Conservation (phyloP, 2,113 vertebrate genomes). For the Ameiurus melas region DNA sequence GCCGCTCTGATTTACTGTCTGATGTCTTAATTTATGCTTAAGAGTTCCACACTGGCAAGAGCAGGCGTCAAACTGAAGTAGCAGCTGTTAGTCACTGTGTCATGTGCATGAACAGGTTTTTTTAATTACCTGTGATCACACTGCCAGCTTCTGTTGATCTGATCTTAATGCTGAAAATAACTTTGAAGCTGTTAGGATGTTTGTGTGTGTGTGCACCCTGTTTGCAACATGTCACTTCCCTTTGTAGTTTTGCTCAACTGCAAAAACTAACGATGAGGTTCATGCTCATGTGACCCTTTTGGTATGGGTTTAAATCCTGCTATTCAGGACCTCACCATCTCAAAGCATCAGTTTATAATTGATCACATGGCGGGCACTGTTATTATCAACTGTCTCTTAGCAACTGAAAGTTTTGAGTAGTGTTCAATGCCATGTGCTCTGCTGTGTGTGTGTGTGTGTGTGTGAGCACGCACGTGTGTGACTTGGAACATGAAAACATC, state of each 20-base stretch:
- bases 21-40: background rate
- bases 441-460: constrained; percentile 16
- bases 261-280: background rate
- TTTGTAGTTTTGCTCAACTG: background rate
- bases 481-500: constrained; percentile 8
- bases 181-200: constrained; percentile 2
- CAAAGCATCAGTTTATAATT: background rate
- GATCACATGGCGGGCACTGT: constrained; percentile 53
- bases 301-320: background rate
- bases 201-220: background rate
- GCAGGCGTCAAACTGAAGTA: background rate
- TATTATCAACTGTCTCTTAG: constrained; percentile 72
- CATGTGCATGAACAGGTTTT: background rate
- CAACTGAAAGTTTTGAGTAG: constrained; percentile 65
- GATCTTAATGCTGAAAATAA: background rate
- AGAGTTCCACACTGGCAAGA: background rate
- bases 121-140: constrained; percentile 10
- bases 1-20: background rate
- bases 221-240: background rate
- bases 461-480: background rate
- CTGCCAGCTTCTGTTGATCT: background rate
- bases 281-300: too few species aligned
- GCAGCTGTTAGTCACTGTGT: constrained; percentile 6
- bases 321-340: background rate
- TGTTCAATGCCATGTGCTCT: constrained; percentile 41